Evolutionary conservation across 1,140 invertebrate species (phyloP).

Genomic region (Drosophila mayri): DNA sequence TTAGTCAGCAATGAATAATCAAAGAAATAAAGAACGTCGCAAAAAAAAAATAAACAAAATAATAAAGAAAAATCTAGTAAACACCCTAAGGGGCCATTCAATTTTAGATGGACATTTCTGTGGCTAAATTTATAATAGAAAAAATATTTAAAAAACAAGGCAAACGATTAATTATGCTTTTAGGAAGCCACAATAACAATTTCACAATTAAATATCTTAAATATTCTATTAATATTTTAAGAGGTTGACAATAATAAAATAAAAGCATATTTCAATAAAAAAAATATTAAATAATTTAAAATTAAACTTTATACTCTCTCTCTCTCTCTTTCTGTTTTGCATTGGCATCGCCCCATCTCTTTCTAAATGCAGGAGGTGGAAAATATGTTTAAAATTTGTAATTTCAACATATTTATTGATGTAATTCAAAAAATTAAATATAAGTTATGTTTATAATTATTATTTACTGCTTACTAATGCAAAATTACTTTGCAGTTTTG

Average conservation of each 20-base stretch:
- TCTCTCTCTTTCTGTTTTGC: constrained; percentile 15
- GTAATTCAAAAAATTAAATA: constrained; percentile 83
- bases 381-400: constrained; percentile 50
- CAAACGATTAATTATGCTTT: background rate
- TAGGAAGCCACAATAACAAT: background rate
- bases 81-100: background rate
- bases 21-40: constrained; percentile 23
- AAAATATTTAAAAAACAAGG: background rate
- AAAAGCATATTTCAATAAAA: background rate
- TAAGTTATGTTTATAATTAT: constrained; percentile 82
- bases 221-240: background rate
- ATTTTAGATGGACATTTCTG: background rate
- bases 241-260: background rate
- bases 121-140: background rate
- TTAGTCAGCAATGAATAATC: constrained; percentile 28
- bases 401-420: constrained; percentile 83
- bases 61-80: background rate
- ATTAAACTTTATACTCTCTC: background rate
- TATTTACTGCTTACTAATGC: constrained; percentile 71
- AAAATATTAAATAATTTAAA: background rate
- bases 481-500: constrained; percentile 80
- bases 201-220: background rate
- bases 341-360: constrained; percentile 19
- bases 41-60: background rate
- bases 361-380: constrained; percentile 31